phyloP scores from a whole-genome alignment of 2,888 invertebrate species.

The Dynastes maya region DNA sequence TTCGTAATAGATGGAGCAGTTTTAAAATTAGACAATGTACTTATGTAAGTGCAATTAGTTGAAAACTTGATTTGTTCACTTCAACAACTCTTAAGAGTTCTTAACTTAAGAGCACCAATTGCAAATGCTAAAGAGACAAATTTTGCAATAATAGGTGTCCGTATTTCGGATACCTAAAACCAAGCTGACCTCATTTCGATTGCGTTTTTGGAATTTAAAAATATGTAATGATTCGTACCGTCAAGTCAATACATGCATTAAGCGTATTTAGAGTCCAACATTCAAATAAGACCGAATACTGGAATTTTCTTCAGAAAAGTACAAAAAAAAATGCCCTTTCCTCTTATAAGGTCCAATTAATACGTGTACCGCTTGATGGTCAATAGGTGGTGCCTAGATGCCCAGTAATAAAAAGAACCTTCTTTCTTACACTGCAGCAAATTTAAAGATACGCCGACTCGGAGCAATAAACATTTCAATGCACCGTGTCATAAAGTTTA shows the following conservation, averaged over 20 bases:
- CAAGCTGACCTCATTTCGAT: no score
- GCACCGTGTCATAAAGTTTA: conserved; percentile 60
- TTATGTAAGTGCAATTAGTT: no score
- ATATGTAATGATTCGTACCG: no score
- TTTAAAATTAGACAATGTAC: no score
- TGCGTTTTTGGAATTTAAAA: no score
- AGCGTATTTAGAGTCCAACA: background rate
- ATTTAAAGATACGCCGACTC: conserved; percentile 49
- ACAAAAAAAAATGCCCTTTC: conserved; percentile 6
- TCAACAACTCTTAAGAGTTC: no score
- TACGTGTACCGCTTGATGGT: conserved; percentile 38
- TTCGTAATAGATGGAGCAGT: no score
- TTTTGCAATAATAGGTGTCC: no score
- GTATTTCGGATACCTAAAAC: no score
- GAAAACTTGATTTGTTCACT: no score
- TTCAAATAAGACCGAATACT: background rate
- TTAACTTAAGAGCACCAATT: no score
- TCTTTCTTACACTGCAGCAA: conserved; percentile 39
- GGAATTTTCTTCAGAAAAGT: conserved; percentile 10
- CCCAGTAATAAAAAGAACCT: conserved; percentile 34
- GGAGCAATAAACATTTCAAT: conserved; percentile 60
- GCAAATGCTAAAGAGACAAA: no score
- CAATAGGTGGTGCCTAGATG: conserved; percentile 34
- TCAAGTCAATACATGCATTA: background rate
- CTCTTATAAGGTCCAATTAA: conserved; percentile 42